Conservation (phyloP, 2,797 vertebrate species). For the Ciconia nigra region DNA sequence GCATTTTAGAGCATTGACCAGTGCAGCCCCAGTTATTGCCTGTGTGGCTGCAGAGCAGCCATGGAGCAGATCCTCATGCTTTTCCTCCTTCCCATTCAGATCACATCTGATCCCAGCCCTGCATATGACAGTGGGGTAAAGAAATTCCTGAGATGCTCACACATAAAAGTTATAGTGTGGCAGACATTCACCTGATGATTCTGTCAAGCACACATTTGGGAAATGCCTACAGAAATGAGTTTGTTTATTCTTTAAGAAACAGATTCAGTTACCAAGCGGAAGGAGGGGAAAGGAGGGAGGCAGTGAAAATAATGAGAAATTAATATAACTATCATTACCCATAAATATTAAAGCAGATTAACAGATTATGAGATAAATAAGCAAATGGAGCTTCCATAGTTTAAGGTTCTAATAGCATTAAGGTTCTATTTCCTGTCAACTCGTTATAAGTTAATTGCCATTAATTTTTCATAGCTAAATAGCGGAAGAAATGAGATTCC, state of each 20-base stretch:
- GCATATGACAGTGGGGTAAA: not conserved
- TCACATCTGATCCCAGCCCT: not conserved
- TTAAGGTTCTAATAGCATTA: constrained; percentile 38
- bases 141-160: not conserved
- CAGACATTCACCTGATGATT: not conserved
- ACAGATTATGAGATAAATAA: constrained; percentile 42
- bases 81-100: not conserved
- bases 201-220: not conserved
- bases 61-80: not conserved
- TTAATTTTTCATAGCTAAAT: constrained; percentile 63
- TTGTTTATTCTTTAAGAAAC: not conserved
- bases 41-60: not conserved
- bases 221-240: not conserved
- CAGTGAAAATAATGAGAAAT: constrained; percentile 24
- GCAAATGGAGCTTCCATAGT: not conserved
- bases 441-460: constrained; percentile 62
- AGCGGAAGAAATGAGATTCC: constrained; percentile 21
- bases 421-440: constrained; percentile 53
- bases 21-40: not conserved
- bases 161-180: not conserved
- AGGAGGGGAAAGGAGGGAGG: not conserved
- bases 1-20: not conserved
- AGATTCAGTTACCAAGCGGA: not conserved
- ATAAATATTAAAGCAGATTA: constrained; percentile 55
- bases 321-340: not conserved